Evolutionary conservation across 2,888 invertebrate species (phyloP).

Genomic region (Stegophylla sp.): DNA sequence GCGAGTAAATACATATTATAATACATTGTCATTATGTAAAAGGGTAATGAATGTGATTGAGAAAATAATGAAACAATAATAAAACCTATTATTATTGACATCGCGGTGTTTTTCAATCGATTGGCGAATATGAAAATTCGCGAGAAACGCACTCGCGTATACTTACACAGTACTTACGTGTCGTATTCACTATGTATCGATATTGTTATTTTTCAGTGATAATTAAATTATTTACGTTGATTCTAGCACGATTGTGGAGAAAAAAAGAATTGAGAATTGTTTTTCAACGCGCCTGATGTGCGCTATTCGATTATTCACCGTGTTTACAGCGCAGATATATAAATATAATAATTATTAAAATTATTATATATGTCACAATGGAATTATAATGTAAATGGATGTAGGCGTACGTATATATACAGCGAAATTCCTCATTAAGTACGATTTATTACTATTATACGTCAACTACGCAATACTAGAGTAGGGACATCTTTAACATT

Average conservation of each 20-base stretch:
- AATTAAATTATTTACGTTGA: neutral
- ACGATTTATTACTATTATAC: too few species aligned
- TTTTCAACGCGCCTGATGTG: too few species aligned
- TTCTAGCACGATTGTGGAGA: neutral
- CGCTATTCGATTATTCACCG: too few species aligned
- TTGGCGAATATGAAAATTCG: neutral
- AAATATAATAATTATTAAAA: too few species aligned
- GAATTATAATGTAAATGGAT: neutral
- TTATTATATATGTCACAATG: neutral
- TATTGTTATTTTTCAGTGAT: too few species aligned
- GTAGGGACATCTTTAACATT: too few species aligned
- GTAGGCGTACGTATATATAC: neutral
- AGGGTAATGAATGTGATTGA: neutral
- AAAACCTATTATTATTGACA: neutral
- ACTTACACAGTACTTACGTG: too few species aligned
- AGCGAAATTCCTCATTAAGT: too few species aligned
- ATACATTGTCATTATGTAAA: neutral
- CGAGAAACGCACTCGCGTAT: neutral
- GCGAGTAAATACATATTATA: neutral
- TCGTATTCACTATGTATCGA: too few species aligned
- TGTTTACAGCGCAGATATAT: too few species aligned
- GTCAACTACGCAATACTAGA: too few species aligned
- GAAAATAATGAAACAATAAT: slow-evolving; percentile 11
- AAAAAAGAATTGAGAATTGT: too few species aligned
- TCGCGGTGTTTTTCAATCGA: neutral